Base-by-base conservation (phyloP, 2,797 vertebrate genomes). In the Xerus rutilus region DNA sequence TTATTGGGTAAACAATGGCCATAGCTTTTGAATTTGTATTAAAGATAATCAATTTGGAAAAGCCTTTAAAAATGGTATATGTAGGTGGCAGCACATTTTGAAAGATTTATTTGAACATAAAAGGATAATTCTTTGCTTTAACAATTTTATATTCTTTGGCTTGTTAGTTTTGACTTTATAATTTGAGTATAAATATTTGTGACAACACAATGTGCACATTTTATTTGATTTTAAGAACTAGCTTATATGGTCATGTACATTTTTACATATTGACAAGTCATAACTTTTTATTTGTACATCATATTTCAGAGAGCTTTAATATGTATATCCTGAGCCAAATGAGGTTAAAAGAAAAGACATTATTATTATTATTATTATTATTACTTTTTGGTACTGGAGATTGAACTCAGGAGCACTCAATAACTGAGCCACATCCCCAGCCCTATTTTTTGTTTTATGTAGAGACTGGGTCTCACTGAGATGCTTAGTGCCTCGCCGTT, bases 171-270 rank as follows among this genome's bases (percentile, higher is more conserved):
- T 59, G 18, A 23, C 21, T 59, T 59, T 88, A 54, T 88, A 96
- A 83, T 91, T 89, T 95, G 72, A 82, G 8, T 93, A 49, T 85
- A 81, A 91, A 82, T 93, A 64, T 90, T 91, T 18, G 62, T 84
- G 39, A 67, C n/a, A 88, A 7, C 57, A 74, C 20, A 89, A 2
- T 67, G 2, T 86, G 23, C 25, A 78, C 10, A 65, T 77, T 94
- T 87, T 89, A 89, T 86, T 94, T 86, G 52, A 85, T 95, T 81
- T 95, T 88, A 84, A 95, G 28, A 91, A 52, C 65, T 70, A 91
- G 65, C 10, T 81, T 78, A 76, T 82, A 20, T 82, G 54, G 84
- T 89, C 78, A 65, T 43, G 35, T 3, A 59, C 25, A 79, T 76
- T 91, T 91, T 93, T 83, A 90, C 13, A 74, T 86, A 77, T 83